A percentile compares a stretch with the other conserved stretches of the same genome.
Conservation (phyloP, 2,888 invertebrate genomes). For the Sminthurides aquaticus region DNA sequence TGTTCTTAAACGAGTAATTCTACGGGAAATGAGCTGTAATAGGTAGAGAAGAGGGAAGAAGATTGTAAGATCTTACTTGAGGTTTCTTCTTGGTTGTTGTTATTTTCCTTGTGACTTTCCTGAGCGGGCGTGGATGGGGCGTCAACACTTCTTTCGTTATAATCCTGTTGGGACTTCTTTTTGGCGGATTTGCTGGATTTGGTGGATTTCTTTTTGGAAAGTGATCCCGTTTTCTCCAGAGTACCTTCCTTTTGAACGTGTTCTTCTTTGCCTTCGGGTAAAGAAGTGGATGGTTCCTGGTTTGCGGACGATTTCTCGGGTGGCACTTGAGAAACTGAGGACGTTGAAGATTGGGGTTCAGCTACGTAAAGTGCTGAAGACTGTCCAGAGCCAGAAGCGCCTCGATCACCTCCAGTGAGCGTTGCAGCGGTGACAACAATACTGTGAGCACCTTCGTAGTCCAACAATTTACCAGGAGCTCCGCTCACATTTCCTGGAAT, state of each 20-base stretch:
- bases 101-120: neutral
- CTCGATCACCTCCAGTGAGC: neutral
- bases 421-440: constrained; percentile 10
- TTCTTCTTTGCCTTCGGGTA: neutral
- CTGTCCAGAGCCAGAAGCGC: neutral
- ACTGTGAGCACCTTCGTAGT: neutral
- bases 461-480: neutral
- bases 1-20: too few relatives aligned
- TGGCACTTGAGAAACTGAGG: neutral
- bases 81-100: neutral
- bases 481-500: constrained; percentile 1
- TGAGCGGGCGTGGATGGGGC: too few relatives aligned
- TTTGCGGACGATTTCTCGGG: neutral
- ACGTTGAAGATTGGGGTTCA: neutral
- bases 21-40: too few relatives aligned
- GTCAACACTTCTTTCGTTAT: constrained; percentile 17
- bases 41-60: too few relatives aligned
- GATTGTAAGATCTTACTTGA: too few relatives aligned
- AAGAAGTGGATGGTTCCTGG: neutral
- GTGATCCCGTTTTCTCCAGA: neutral
- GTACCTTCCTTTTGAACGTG: neutral
- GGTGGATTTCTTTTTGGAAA: neutral
- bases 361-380: neutral
- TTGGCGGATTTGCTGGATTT: constrained; percentile 7
- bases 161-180: constrained; percentile 13